These are phyloP conservation scores for Hippoglossus stenolepis DNA, from an alignment of 2,113 vertebrate species.

Conservation along the genomic window DNA sequence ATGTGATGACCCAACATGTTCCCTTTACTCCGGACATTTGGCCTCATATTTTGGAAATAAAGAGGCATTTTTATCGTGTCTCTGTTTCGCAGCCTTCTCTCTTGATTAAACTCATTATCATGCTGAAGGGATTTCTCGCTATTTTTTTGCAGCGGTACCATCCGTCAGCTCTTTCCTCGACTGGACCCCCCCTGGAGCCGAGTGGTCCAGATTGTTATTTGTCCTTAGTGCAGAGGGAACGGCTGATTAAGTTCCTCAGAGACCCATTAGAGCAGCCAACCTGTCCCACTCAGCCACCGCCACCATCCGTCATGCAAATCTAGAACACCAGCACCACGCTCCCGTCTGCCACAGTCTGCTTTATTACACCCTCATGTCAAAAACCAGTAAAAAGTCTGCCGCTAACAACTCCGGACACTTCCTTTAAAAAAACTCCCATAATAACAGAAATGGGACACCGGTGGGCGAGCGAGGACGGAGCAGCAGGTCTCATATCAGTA, in stretches of 20 bases:
- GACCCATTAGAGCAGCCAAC: slow-evolving; percentile 79
- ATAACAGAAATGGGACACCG: slow-evolving; percentile 73
- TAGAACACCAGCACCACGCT: slow-evolving; percentile 60
- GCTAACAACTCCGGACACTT: slow-evolving; percentile 78
- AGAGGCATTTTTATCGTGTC: slow-evolving; percentile 27
- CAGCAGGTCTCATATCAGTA: slow-evolving; percentile 66
- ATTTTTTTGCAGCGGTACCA: slow-evolving; percentile 44
- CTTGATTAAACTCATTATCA: slow-evolving; percentile 58
- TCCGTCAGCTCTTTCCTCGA: slow-evolving; percentile 39
- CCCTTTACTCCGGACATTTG: slow-evolving; percentile 37
- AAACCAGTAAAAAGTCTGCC: slow-evolving; percentile 61
- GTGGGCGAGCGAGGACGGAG: slow-evolving; percentile 36
- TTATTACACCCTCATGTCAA: slow-evolving; percentile 69
- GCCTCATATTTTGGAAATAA: slow-evolving; percentile 22
- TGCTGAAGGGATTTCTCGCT: slow-evolving; percentile 28
- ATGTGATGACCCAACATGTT: slow-evolving; percentile 28
- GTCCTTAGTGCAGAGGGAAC: slow-evolving; percentile 64
- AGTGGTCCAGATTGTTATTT: slow-evolving; percentile 72
- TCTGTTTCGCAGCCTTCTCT: slow-evolving; percentile 25
- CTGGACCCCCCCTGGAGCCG: slow-evolving; percentile 49
- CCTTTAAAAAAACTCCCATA: slow-evolving; percentile 49
- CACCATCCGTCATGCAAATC: slow-evolving; percentile 84
- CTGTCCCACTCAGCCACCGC: slow-evolving; percentile 70
- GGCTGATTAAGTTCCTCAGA: slow-evolving; percentile 78
- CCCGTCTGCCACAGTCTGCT: slow-evolving; percentile 56